Evolutionary conservation across 2,113 vertebrate genomes (phyloP), one percentile per base, ranked within the genome.

Genomic region (Rhipidura dahli): DNA sequence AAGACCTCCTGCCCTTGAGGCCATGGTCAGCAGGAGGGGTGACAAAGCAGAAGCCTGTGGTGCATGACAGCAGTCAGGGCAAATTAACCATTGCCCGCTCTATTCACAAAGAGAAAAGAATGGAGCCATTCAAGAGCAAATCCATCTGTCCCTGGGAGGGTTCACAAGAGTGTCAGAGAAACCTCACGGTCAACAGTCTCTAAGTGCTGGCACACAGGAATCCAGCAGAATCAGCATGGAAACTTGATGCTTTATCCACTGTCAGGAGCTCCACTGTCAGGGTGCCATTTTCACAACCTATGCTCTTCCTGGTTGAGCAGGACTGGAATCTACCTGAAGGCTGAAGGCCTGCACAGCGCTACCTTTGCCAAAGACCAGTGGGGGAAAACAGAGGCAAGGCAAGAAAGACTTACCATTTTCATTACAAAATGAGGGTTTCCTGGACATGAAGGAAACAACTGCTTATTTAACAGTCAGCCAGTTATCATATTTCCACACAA

Each of bases 111-210:
- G 73, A 95, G 84, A 69, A 89, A 95, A 96, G 83, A 96, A 96
- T 65, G 70, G 81, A 95, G 91, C 87, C 91, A 95, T 96, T 95
- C 91, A 96, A 82, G 87, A 96, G 91, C 81, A 87, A 91, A 96
- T 69, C 89, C 95, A 91, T 95, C 95, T 93, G 93, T 91, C 87
- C 89, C 73, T 79, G 72, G 7, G 65, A 91, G 84, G 87, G 94
- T 92, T 96, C 96, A 91, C 73, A 69, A 57, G 70, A 68, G 84
- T 87, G 87, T 96, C 95, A 94, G 73, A 91, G 91, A 89, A 96
- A 95, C 94, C 90, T 94, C 96, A 89, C 4, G 28, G 91, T 84
- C 87, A 95, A 93, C 65, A 79, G 87, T 87, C 77, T 91, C 77
- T 27, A 79, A 85, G 91, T 57, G 50, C 81, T 93, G 87, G 89